Evolutionary conservation across 2,113 vertebrate genomes (phyloP).

Genomic region (Ceyx cyanopectus): DNA sequence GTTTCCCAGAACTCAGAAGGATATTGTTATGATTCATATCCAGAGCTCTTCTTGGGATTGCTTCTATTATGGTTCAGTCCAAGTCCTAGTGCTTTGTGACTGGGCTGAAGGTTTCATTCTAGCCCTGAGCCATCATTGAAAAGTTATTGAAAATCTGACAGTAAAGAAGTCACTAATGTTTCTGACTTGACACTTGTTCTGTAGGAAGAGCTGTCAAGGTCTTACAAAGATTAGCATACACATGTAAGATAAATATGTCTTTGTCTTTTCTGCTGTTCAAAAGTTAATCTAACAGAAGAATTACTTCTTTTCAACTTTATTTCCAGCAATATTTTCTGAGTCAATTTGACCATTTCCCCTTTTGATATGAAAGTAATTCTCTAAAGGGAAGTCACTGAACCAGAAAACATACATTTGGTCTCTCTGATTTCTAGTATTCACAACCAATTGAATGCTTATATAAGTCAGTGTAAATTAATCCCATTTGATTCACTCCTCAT

Average conservation of each 20-base stretch:
- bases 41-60: background rate
- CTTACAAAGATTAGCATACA: background rate
- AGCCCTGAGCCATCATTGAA: background rate
- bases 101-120: background rate
- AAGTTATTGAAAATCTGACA: background rate
- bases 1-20: background rate
- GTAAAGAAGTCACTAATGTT: background rate
- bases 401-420: constrained; percentile 37
- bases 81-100: background rate
- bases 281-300: constrained; percentile 23
- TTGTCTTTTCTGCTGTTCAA: background rate
- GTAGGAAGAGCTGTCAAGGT: background rate
- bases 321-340: constrained; percentile 42
- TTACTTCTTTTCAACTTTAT: constrained; percentile 37
- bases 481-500: constrained; percentile 47
- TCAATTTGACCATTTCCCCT: constrained; percentile 51
- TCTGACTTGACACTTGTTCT: background rate
- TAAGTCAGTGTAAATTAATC: constrained; percentile 54
- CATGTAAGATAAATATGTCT: background rate
- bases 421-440: constrained; percentile 57
- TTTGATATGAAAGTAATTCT: constrained; percentile 56
- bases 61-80: background rate
- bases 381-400: constrained; percentile 26
- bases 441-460: constrained; percentile 55
- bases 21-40: background rate